Percentiles rank a stretch among this genome's conserved stretches.
phyloP scores from a whole-genome alignment of 2,113 vertebrate genomes.

The Orthonyx spaldingii region DNA sequence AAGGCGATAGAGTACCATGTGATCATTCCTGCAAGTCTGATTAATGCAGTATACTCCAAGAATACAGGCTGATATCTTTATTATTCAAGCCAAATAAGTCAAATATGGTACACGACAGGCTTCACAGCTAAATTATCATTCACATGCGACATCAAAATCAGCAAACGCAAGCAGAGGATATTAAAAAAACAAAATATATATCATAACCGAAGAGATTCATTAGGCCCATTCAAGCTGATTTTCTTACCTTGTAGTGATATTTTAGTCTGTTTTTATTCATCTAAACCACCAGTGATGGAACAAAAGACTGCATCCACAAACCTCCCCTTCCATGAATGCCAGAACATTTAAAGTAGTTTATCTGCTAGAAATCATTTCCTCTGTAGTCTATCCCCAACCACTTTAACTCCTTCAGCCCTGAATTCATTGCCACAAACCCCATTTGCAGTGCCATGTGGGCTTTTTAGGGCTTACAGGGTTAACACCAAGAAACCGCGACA shows the following conservation, averaged over 20 bases:
- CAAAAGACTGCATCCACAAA: conserved; percentile 38
- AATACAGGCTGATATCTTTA: conserved; percentile 73
- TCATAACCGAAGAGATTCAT: neutral
- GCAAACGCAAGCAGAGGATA: neutral
- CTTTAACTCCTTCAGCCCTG: conserved; percentile 50
- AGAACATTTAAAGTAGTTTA: conserved; percentile 58
- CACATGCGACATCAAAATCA: neutral
- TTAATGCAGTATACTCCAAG: conserved; percentile 77
- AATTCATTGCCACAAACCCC: neutral
- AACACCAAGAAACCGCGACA: neutral
- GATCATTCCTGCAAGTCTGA: conserved; percentile 85
- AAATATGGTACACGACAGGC: neutral
- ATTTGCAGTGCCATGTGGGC: neutral
- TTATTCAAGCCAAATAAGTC: conserved; percentile 60
- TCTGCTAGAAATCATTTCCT: conserved; percentile 58
- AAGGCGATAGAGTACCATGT: conserved; percentile 82
- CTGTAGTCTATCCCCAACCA: conserved; percentile 22
- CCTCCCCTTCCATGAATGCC: conserved; percentile 41
- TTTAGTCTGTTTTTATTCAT: conserved; percentile 51
- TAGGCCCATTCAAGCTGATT: conserved; percentile 7
- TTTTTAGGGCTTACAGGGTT: neutral
- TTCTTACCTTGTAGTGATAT: conserved; percentile 57
- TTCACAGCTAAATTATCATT: conserved; percentile 11
- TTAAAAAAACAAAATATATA: neutral
- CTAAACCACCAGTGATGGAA: conserved; percentile 25